Base-by-base conservation (phyloP, 2,797 vertebrate genomes). In the Fistularia commersonii region DNA sequence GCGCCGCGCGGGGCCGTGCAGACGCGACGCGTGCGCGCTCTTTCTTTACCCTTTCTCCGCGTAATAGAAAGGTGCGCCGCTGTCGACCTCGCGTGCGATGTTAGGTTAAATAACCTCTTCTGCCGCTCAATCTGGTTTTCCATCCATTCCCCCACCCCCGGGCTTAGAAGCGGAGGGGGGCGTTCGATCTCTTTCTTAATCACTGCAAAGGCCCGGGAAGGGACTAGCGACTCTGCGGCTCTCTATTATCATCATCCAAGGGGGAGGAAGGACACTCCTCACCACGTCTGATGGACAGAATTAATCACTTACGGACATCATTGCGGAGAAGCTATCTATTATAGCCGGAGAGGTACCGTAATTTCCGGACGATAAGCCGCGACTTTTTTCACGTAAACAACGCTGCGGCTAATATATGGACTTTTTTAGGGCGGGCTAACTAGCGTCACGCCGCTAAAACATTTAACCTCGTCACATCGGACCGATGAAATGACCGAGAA, bases 101-200 rank as follows among this genome's bases (percentile, higher is more conserved):
- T 69, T 67, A 64, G 57, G 50, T 80, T 76, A 69, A 83, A 79
- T 80, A 67, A 78, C 49, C 60, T 61, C 64, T 60, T 74, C 53
- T 64, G 45, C 62, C 73, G 52, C 57, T 75, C 56, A 53, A 1
- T 71, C 62, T 72, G 49, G 51, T 64, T 38, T 8, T 66, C 61
- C 41, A 38, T 54, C 57, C 41, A 33, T 53, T 38, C 31, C 51
- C 54, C 55, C 2, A 54, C 67, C 53, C 38, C 54, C 52, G 43
- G 49, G 44, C 37, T 57, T 40, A 40, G 23, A 71, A 73, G 63
- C 55, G 66, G 52, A 51, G 59, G 61, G 60, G 48, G 44, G 40
- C 39, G 76, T 80, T 80, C 70, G 61, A 83, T 88, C 68, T 54
- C 49, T 71, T 64, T 77, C 79, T 74, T 85, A 86, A 87, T 87